A percentile compares a stretch with the other conserved stretches of the same genome.
Evolutionary conservation across 2,113 vertebrate genomes (phyloP).

Genomic region (Serilophus lunatus): DNA sequence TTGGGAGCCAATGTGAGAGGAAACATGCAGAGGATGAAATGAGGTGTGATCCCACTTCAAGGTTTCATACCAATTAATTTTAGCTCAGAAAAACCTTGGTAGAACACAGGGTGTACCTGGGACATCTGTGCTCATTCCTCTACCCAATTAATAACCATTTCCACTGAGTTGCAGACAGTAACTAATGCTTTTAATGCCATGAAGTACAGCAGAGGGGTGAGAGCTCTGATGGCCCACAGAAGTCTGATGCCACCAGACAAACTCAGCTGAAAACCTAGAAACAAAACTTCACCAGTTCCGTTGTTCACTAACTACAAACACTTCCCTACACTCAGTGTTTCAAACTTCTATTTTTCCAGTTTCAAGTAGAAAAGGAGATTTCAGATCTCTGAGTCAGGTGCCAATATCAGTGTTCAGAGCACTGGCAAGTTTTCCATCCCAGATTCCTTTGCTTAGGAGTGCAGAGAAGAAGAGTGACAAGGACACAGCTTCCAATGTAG

Average conservation of each 20-base stretch:
- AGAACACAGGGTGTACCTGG: neutral
- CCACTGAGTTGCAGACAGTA: neutral
- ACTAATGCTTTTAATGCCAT: neutral
- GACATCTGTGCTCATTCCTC: neutral
- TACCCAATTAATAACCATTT: neutral
- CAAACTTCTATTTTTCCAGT: neutral
- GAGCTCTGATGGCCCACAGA: neutral
- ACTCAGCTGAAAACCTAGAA: neutral
- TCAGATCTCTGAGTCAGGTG: neutral
- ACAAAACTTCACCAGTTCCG: neutral
- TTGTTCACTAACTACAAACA: neutral
- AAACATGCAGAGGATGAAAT: neutral
- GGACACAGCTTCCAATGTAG: neutral
- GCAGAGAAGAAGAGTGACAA: neutral
- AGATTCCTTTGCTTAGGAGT: neutral
- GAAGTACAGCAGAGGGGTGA: neutral
- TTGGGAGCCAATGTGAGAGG: neutral
- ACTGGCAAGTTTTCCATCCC: fast-evolving
- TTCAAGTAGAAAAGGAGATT: neutral
- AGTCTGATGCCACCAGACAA: neutral
- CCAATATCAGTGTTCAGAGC: neutral
- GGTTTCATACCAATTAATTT: neutral
- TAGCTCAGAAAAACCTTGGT: neutral
- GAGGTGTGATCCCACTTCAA: neutral
- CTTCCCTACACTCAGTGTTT: neutral